Percentiles rank a stretch among this genome's conserved stretches.
Evolutionary conservation across 1,140 invertebrate genomes (phyloP).

Genomic region (Chironomus tepperi): DNA sequence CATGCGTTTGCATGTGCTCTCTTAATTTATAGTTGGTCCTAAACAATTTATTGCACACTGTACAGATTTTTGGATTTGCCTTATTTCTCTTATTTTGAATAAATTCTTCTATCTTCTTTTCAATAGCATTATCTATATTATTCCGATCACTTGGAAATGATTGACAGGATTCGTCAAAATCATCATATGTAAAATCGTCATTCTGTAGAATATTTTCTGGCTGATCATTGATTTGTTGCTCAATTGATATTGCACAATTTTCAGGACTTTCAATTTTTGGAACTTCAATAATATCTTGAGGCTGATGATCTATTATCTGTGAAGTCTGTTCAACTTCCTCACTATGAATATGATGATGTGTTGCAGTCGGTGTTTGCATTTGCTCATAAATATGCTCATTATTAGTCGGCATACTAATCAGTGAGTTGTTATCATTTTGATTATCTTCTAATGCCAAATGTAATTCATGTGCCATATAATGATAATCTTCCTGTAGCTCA

Average conservation of each 20-base stretch:
- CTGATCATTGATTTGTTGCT: not conserved
- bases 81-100: constrained; percentile 7
- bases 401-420: not conserved
- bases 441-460: not conserved
- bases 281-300: too few relatives aligned
- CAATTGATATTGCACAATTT: not conserved
- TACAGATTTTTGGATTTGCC: constrained; percentile 2
- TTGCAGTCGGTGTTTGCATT: not conserved
- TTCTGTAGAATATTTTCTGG: not conserved
- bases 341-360: not conserved
- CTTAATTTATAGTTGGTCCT: not conserved
- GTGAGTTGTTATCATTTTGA: not conserved
- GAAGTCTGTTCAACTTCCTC: not conserved
- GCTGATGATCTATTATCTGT: not conserved
- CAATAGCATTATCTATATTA: constrained; percentile 17
- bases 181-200: constrained; percentile 13
- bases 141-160: not conserved
- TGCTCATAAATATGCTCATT: not conserved
- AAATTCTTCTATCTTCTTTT: constrained; percentile 9
- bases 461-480: not conserved
- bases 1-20: not conserved
- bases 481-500: not conserved
- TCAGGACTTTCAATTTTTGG: too few relatives aligned
- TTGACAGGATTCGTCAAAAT: constrained; percentile 3
- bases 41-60: constrained; percentile 1